Evolutionary conservation across 2,888 invertebrate species (phyloP), one percentile per base, ranked within the genome.

Genomic region (Oligia fasciuncula): DNA sequence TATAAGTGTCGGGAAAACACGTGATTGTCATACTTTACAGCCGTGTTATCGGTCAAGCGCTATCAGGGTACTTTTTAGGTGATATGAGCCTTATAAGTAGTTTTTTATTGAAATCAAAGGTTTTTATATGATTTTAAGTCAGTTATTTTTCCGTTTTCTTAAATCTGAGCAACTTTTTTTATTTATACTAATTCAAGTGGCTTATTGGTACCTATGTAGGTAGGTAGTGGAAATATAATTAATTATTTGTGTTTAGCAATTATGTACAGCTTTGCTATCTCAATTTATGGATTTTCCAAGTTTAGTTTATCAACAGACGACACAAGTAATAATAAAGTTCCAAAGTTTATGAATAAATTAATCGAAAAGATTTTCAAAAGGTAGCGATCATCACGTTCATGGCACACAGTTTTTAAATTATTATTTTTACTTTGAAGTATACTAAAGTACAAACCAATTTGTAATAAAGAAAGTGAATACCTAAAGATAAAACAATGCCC

Each of bases 31-130:
- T 60, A 63, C 17, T 83, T 85, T 85, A 87, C n/a, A 19, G 43
- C 29, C 73, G 8, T 73, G 70, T 85, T 87, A 87, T 87, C 83
- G 77, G 80, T 60, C 60, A 72, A 66, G 23, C 29, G 14, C 13
- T 62, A 69, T 74, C 51, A n/a, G 23, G 40, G 71, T 40, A 8
- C 51, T 57, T 60, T 85, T 73, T 54, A 68, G 40, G 51, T 65
- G 73, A 70, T 83, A 83, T 72, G 29, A 40, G 1, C 40, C 23
- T 35, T 73, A n/a, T 80, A 63, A 35, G 23, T 54, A 8, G 62
- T n/a, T 35, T 46, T 35, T 74, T 62, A 79, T 66, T 63, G 51
- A 60, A 67, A 69, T 79, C 14, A 46, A 54, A 69, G 46, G 54
- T 46, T 62, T 79, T 84, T 70, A 49, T 73, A 40, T 3, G 51